phyloP scores from a whole-genome alignment of 2,113 vertebrate species.

The Aegithalos caudatus region DNA sequence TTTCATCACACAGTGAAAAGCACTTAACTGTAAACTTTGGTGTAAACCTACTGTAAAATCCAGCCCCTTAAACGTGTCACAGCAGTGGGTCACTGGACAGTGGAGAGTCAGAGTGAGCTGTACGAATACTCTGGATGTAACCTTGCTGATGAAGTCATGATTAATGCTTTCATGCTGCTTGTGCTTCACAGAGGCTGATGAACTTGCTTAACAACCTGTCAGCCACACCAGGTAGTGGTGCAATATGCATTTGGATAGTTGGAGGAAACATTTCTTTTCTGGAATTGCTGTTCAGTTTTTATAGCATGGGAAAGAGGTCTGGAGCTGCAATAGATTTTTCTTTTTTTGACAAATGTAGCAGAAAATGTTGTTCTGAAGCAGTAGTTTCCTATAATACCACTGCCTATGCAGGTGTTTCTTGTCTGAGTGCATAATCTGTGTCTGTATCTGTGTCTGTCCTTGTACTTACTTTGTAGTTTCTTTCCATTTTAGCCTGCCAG shows the following conservation, averaged over 20 bases:
- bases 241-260: background rate
- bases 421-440: background rate
- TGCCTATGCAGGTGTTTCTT: background rate
- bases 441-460: background rate
- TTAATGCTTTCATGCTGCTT: background rate
- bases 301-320: background rate
- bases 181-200: background rate
- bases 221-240: background rate
- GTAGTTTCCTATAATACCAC: background rate
- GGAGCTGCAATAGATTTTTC: background rate
- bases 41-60: background rate
- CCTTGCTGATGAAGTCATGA: background rate
- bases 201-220: background rate
- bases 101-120: background rate
- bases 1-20: background rate
- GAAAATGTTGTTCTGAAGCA: background rate
- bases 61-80: background rate
- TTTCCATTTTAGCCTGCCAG: background rate
- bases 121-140: background rate
- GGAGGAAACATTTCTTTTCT: background rate
- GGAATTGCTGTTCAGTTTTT: background rate
- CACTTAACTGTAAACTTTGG: background rate
- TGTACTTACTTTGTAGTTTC: background rate
- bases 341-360: constrained; percentile 2
- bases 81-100: background rate